Conservation (phyloP, 2,113 vertebrate species). For the Capricornis sumatraensis region DNA sequence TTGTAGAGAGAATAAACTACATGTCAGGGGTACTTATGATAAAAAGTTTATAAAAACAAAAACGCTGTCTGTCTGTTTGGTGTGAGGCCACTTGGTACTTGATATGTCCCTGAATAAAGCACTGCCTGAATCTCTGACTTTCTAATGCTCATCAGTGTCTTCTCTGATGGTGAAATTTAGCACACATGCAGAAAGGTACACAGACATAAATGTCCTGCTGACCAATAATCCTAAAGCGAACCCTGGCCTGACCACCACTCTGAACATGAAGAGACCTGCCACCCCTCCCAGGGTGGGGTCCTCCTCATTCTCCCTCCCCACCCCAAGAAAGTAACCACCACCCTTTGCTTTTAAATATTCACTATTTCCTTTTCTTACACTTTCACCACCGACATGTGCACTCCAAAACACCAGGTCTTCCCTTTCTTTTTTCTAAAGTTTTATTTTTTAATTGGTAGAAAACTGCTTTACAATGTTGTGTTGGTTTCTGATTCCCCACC, state of each 20-base stretch:
- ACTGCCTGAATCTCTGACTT: conserved; percentile 54
- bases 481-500: background rate
- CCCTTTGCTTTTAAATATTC: background rate
- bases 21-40: conserved; percentile 56
- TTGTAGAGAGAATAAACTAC: conserved; percentile 62
- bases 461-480: background rate
- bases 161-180: background rate
- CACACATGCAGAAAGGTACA: too few relatives aligned
- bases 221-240: background rate
- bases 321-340: background rate
- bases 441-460: background rate
- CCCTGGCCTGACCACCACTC: background rate
- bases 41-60: conserved; percentile 17
- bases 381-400: background rate
- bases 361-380: background rate
- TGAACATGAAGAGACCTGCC: background rate
- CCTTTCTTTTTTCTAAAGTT: background rate
- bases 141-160: conserved; percentile 27
- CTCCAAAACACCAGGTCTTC: background rate
- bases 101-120: conserved; percentile 63
- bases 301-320: too few relatives aligned
- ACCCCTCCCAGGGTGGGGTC: fast-evolving
- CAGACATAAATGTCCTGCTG: background rate
- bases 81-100: conserved; percentile 44
- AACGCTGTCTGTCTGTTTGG: conserved; percentile 54